Conservation (phyloP, 2,113 vertebrate genomes). For the Brachypteracias leptosomus region DNA sequence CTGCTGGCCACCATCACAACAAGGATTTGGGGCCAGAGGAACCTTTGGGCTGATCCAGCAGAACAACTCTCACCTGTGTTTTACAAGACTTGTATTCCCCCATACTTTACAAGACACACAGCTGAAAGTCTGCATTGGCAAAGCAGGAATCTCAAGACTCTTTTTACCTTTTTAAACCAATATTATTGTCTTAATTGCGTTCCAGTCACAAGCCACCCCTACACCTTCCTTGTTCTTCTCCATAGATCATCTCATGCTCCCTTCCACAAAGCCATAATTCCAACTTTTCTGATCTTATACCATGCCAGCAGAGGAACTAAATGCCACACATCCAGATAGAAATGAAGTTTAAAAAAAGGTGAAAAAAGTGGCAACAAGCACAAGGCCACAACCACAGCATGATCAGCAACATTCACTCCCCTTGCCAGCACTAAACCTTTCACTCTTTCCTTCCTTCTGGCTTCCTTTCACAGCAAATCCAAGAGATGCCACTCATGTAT, state of each 20-base stretch:
- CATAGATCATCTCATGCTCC: background rate
- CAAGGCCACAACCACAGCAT: background rate
- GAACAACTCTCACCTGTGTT: background rate
- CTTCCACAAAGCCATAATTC: background rate
- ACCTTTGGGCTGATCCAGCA: background rate
- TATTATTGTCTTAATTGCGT: background rate
- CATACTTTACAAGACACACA: background rate
- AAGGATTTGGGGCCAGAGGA: background rate
- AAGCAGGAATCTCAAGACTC: background rate
- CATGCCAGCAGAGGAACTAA: background rate
- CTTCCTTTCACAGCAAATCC: background rate
- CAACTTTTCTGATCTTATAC: background rate
- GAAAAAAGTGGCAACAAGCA: background rate
- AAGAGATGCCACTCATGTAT: background rate
- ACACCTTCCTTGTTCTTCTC: fast-evolving
- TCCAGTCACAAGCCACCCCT: background rate
- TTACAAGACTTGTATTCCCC: background rate
- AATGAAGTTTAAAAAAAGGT: background rate
- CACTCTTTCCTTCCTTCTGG: background rate
- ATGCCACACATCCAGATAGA: background rate
- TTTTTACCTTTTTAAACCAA: background rate
- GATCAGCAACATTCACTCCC: background rate
- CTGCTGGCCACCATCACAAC: too few species aligned
- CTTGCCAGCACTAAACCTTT: background rate
- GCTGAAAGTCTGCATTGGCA: background rate